Evolutionary conservation across 2,113 vertebrate genomes (phyloP), one percentile per base, ranked within the genome.

Genomic region (Haemorhous mexicanus): DNA sequence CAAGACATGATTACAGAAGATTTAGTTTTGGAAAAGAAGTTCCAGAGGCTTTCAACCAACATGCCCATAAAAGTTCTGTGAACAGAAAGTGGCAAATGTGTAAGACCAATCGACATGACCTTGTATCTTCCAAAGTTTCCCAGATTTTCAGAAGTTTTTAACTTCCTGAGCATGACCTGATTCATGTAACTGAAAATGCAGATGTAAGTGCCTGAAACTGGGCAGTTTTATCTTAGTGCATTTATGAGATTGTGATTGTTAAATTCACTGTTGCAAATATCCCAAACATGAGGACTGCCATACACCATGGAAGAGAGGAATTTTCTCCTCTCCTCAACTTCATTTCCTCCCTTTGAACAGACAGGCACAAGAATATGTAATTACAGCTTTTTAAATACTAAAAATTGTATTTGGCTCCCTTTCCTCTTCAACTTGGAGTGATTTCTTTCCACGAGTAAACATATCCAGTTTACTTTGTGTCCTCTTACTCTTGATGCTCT

Each of bases 401-500:
- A 76, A 92, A 93, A 70, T 19, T 46, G 21, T 46, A 83, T 88
- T 85, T 11, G 16, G 52, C 44, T 93, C 55, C 19, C 20, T 67
- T 86, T 78, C n/a, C 33, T 41, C 47, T 92, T 86, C 72, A 90
- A n/a, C 30, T 50, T 59, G 27, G 75, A 88, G 50, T 12, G 43
- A 49, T 92, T 43, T 59, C 76, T 87, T 92, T 82, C 78, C 35
- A 80, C 39, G 15, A 87, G 39, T 39, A 90, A 88, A 89, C 37
- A 75, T 19, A 74, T 1, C 9, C 47, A 69, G 33, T 87, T 86
- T 86, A 58, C 73, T 89, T 74, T 4, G 2, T 70, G 68, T 93
- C 46, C 16, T 90, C 72, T 86, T 86, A 73, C 69, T 83, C 83
- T 39, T 88, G 59, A 81, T 6, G 44, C 15, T 80, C 52, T 77